Evolutionary conservation across 2,797 vertebrate species (phyloP).

Genomic region (Tarsius wallacei): DNA sequence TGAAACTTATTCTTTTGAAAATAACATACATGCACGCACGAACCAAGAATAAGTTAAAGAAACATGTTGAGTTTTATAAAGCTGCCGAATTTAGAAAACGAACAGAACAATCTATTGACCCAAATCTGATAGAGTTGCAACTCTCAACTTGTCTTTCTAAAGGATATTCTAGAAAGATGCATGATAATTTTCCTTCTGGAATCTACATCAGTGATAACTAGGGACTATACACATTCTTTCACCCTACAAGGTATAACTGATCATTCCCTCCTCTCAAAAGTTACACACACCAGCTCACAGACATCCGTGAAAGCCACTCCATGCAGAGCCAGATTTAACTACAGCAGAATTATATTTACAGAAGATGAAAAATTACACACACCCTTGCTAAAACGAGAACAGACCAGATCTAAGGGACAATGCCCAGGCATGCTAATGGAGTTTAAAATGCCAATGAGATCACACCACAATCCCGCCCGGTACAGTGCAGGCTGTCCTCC

Average conservation of each 20-base stretch:
- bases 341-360: conserved; percentile 56
- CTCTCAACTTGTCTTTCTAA: conserved; percentile 68
- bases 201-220: neutral
- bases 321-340: conserved; percentile 53
- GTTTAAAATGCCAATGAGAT: conserved; percentile 66
- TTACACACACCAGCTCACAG: conserved; percentile 29
- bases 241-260: conserved; percentile 36
- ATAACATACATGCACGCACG: neutral
- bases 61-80: conserved; percentile 55
- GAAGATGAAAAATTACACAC: conserved; percentile 63
- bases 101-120: conserved; percentile 53
- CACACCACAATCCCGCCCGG: neutral
- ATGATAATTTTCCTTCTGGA: neutral
- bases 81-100: conserved; percentile 61
- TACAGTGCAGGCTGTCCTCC: neutral
- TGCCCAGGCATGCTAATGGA: conserved; percentile 58
- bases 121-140: neutral
- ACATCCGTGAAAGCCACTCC: conserved; percentile 6
- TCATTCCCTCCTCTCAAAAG: conserved; percentile 61
- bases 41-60: conserved; percentile 49
- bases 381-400: conserved; percentile 58
- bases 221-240: neutral
- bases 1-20: conserved; percentile 58
- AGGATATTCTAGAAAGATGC: neutral
- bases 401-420: conserved; percentile 52